Conservation (phyloP, 2,797 vertebrate species). For the Nyctibius grandis region DNA sequence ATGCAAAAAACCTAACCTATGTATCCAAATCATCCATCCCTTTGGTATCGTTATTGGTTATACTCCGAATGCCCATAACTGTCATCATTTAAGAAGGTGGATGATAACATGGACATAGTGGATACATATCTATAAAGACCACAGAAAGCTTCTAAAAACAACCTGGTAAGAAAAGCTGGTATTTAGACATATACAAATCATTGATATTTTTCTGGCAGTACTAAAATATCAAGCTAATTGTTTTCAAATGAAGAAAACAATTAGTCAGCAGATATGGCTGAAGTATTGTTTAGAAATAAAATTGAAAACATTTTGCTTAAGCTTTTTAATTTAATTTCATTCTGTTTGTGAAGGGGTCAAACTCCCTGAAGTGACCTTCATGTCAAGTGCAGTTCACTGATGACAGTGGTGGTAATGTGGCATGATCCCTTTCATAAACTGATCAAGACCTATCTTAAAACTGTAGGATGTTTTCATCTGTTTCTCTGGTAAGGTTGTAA, state of each 20-base stretch:
- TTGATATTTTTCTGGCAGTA: background rate
- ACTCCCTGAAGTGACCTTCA: background rate
- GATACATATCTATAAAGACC: background rate
- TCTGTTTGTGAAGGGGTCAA: background rate
- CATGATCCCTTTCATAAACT: background rate
- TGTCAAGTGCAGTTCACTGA: background rate
- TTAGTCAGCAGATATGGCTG: background rate
- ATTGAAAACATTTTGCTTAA: background rate
- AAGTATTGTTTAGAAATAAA: background rate
- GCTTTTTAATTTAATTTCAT: background rate
- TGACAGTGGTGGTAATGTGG: background rate
- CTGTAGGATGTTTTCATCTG: background rate
- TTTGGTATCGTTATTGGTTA: background rate
- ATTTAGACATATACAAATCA: background rate
- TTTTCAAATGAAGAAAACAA: background rate
- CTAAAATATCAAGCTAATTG: background rate
- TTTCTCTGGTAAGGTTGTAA: background rate
- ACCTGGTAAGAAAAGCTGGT: background rate
- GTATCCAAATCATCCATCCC: background rate
- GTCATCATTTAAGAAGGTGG: background rate
- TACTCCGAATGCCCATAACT: background rate
- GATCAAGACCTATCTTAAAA: background rate
- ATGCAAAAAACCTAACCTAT: background rate
- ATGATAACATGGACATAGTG: background rate
- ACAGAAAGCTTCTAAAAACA: background rate